Evolutionary conservation across 1,140 invertebrate species (phyloP), one percentile per base, ranked within the genome.

Genomic region (Cardiocondyla obscurior): DNA sequence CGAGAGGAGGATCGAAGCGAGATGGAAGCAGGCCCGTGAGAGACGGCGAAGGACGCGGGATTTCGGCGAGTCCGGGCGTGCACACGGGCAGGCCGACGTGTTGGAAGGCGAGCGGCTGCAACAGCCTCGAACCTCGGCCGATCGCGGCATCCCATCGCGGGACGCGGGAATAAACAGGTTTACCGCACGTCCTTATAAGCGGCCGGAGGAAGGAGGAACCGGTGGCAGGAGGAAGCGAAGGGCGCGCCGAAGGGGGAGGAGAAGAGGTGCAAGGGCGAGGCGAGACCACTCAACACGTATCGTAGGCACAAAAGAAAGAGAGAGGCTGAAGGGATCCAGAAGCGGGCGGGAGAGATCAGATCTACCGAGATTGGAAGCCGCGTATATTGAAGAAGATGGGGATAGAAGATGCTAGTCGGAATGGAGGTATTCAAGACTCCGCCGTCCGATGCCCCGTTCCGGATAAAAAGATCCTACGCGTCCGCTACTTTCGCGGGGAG

Each of bases 151-250:
- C 88, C 82, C 88, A 90, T 90, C 74, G 86, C 89, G 82, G 89
- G 85, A 89, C 83, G 88, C 84, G 87, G 85, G 89, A 65, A 86
- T 88, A 90, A 90, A 90, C 89, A 90, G 89, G 89, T 90, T 90
- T 89, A 44, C 83, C 69, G 58, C 25, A 87, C 89, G 85, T 88
- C 83, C 89, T 90, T 90, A 90, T 77, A 90, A 88, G 85, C 82
- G 81, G 42, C 53, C 12, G 44, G 14, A 39, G 83, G 82, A 70
- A 53, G 64, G 65, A 70, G 69, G 79, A 39, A 49, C 57, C 67
- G 79, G 70, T 53, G 81, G 77, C 51, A 77, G 81, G 72, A 49
- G 55, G 57, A 44, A 73, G 49, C 44, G 83, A 46, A 67, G 60
- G 84, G 58, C 36, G 58, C 33, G 72, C 25, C 67, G 83, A 53